Evolutionary conservation across 2,888 invertebrate genomes (phyloP).

Genomic region (Epirrhoe tristata): DNA sequence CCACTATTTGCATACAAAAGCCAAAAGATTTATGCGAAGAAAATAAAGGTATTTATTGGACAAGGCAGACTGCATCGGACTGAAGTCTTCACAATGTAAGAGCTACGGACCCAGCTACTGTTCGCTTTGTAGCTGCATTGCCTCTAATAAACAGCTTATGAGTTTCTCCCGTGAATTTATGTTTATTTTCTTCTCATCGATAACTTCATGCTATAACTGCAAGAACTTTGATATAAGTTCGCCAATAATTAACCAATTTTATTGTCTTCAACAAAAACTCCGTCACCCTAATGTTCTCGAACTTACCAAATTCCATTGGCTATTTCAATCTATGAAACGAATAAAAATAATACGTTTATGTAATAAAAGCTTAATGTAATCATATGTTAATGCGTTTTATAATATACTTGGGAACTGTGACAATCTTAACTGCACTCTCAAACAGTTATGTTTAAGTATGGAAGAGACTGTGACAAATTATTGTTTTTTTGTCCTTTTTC

Average conservation of each 20-base stretch:
- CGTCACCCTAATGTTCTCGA: too few relatives aligned
- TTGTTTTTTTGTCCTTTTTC: slow-evolving; percentile 45
- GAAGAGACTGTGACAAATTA: slow-evolving; percentile 44
- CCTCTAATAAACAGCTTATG: slow-evolving; percentile 28
- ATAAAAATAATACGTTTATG: not conserved
- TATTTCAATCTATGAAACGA: not conserved
- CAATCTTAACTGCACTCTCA: slow-evolving; percentile 31
- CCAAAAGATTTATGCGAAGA: slow-evolving; percentile 47
- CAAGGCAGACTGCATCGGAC: slow-evolving; percentile 41
- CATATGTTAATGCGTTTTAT: not conserved
- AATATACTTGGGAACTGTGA: slow-evolving; percentile 33
- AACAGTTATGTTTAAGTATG: slow-evolving; percentile 36
- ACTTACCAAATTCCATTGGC: too few relatives aligned
- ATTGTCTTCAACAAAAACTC: not conserved
- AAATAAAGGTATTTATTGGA: slow-evolving; percentile 67
- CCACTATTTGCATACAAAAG: slow-evolving; percentile 70
- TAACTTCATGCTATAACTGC: not conserved
- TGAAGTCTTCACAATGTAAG: slow-evolving; percentile 36
- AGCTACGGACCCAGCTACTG: slow-evolving; percentile 43
- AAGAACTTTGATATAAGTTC: not conserved
- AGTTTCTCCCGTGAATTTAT: slow-evolving; percentile 21
- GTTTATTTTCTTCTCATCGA: slow-evolving; percentile 18
- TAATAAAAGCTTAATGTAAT: not conserved
- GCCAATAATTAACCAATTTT: not conserved
- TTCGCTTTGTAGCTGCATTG: slow-evolving; percentile 28